These are phyloP conservation scores for Heliconius himera DNA, from an alignment of 1,140 invertebrate genomes.

Conservation along the genomic window DNA sequence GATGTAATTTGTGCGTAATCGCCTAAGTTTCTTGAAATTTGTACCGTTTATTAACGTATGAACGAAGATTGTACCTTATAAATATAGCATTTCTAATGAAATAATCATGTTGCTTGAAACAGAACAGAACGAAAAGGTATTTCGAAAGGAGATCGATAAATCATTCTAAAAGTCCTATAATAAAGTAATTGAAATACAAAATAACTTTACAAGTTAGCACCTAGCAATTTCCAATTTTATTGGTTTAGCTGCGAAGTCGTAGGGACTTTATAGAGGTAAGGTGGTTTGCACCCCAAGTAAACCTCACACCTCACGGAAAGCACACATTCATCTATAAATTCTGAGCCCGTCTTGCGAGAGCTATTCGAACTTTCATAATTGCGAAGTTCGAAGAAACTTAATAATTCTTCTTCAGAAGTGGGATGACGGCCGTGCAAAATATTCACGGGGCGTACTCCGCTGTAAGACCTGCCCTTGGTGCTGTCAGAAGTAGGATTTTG, in stretches of 20 bases:
- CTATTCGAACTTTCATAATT: conserved; percentile 82
- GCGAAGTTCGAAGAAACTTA: conserved; percentile 80
- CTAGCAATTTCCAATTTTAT: conserved; percentile 56
- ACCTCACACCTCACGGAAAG: conserved; percentile 58
- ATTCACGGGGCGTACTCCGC: conserved; percentile 73
- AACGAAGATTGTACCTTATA: background rate
- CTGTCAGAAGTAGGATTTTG: conserved; percentile 41
- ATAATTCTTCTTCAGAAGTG: conserved; percentile 81
- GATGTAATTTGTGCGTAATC: conserved; percentile 47
- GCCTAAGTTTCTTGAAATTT: conserved; percentile 36
- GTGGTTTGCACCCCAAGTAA: conserved; percentile 55
- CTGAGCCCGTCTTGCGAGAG: conserved; percentile 77
- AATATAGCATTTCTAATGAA: background rate
- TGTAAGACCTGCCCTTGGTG: conserved; percentile 66
- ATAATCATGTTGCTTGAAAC: conserved; percentile 7
- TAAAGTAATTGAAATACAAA: conserved; percentile 44
- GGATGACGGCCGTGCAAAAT: conserved; percentile 76
- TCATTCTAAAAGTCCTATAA: conserved; percentile 23
- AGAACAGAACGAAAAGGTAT: conserved; percentile 5
- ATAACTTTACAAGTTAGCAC: conserved; percentile 47
- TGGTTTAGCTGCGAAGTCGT: conserved; percentile 52
- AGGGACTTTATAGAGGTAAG: conserved; percentile 54
- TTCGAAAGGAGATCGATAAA: conserved; percentile 13
- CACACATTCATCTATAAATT: conserved; percentile 81
- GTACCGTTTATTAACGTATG: background rate